A percentile compares a stretch with the other conserved stretches of the same genome.
phyloP scores from a whole-genome alignment of 2,888 invertebrate genomes.

The Brenthis ino region DNA sequence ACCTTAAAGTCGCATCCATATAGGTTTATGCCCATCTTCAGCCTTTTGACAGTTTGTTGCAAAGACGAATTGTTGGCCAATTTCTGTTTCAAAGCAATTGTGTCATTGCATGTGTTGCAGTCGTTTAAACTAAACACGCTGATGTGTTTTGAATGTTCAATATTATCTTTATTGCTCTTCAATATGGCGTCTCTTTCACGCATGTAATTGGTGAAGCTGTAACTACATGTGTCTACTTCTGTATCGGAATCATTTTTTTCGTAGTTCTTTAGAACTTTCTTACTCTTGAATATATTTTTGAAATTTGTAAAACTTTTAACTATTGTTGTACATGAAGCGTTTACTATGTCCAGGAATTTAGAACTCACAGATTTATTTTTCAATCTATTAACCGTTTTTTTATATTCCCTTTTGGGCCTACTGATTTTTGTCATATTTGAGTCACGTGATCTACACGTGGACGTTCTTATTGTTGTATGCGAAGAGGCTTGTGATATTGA shows the following conservation, averaged over 20 bases:
- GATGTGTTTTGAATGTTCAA: not conserved
- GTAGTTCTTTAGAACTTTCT: conserved; percentile 32
- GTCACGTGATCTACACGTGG: conserved; percentile 1
- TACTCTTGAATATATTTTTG: conserved; percentile 59
- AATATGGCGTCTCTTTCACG: conserved; percentile 54
- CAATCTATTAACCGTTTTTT: conserved; percentile 15
- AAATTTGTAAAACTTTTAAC: conserved; percentile 54
- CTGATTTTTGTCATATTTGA: not conserved
- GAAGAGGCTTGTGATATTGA: conserved; percentile 15
- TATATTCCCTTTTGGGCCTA: conserved; percentile 14
- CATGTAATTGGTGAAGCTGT: conserved; percentile 70
- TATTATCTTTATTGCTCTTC: not conserved
- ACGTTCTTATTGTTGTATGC: not conserved
- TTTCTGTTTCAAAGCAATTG: conserved; percentile 56
- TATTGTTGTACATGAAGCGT: conserved; percentile 65
- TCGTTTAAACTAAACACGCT: conserved; percentile 32
- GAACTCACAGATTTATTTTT: conserved; percentile 49
- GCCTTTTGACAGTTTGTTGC: conserved; percentile 62
- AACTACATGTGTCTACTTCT: conserved; percentile 44
- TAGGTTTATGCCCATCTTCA: conserved; percentile 71
- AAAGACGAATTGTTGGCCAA: conserved; percentile 54
- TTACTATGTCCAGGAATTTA: conserved; percentile 61
- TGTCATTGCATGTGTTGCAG: conserved; percentile 67
- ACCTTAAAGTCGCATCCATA: conserved; percentile 79
- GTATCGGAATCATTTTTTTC: not conserved